These are phyloP conservation scores for Clarias magur DNA, from an alignment of 2,113 vertebrate genomes.

Conservation along the genomic window DNA sequence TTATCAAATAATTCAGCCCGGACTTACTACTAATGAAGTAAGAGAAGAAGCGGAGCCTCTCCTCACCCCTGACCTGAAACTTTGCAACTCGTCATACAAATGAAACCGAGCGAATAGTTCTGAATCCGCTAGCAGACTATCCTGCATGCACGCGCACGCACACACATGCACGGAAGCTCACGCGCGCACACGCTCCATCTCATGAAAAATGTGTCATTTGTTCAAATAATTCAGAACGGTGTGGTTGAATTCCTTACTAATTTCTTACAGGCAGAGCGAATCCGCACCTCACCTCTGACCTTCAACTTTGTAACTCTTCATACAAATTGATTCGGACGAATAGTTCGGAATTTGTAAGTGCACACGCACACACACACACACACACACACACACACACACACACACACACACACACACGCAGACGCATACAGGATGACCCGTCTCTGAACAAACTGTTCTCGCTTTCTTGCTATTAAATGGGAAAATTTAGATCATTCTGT, in stretches of 20 bases:
- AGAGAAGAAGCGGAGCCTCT: too few relatives aligned
- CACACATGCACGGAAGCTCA: not conserved
- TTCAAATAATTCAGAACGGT: not conserved
- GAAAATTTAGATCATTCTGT: not conserved
- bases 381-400: not conserved
- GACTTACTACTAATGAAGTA: too few relatives aligned
- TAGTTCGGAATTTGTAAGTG: not conserved
- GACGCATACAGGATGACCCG: not conserved
- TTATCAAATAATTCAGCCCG: too few relatives aligned
- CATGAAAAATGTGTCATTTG: not conserved
- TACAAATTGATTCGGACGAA: not conserved
- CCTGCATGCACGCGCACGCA: not conserved
- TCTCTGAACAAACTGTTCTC: not conserved
- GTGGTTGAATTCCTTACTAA: not conserved
- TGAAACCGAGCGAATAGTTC: too few relatives aligned
- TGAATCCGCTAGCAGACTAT: too few relatives aligned
- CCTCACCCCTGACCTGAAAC: too few relatives aligned
- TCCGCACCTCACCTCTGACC: not conserved
- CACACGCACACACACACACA: not conserved
- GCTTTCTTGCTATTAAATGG: not conserved
- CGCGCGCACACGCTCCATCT: not conserved
- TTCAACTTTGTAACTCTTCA: not conserved
- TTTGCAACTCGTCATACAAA: too few relatives aligned
- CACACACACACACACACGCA: slow-evolving; percentile 22
- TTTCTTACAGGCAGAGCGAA: not conserved